Evolutionary conservation across 92 coral and sea anemone genomes (phyloP), one percentile per base, ranked within the genome.

Genomic region (Paramuricea clavata): DNA sequence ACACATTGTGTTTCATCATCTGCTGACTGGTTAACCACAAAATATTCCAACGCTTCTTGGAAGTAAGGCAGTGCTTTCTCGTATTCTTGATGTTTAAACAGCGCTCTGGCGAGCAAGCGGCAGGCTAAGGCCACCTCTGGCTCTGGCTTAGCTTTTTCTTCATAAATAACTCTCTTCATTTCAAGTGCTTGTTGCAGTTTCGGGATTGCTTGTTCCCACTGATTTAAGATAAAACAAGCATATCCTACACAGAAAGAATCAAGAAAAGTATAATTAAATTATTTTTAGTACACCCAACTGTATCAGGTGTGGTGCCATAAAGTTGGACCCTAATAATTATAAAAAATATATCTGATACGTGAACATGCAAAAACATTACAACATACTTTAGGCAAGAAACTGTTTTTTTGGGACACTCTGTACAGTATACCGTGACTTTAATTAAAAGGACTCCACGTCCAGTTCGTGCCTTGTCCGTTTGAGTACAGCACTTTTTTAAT

Each of bases 11-110:
- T 52, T 9, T 23, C 83, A 57, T 78, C 83, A 33, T 52, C 47
- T 15, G 47, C 62, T 23, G 83, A 78, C 25, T 78, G 83, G 12
- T 8, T 4, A 36, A 33, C 27, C 31, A 54, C 49, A 54, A 4
- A 52, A 19, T 28, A 30, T 57, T 52, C 27, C 69, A 78, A 78
- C 35, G 83, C 83, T 78, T 78, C 65, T 6, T 78, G 69, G 49
- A 31, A 78, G 62, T 78, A 57, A 25, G 35, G 25, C 49, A 78
- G 26, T 57, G 83, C 83, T 54, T 34, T 52, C 69, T 78, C 15
- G 69, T 78, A 52, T 30, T 78, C 47, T 15, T 57, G 23, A 28
- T 78, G 23, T 39, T 78, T 57, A 16, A 78, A 50, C 13, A 78
- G 32, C 5, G 83, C 83, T 31, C 6, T 3, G 25, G 69, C 83